Percentiles rank a stretch among this genome's conserved stretches.
These are phyloP conservation scores for Chlorodrepanis virens DNA, from an alignment of 2,113 vertebrate species.

Conservation along the genomic window DNA sequence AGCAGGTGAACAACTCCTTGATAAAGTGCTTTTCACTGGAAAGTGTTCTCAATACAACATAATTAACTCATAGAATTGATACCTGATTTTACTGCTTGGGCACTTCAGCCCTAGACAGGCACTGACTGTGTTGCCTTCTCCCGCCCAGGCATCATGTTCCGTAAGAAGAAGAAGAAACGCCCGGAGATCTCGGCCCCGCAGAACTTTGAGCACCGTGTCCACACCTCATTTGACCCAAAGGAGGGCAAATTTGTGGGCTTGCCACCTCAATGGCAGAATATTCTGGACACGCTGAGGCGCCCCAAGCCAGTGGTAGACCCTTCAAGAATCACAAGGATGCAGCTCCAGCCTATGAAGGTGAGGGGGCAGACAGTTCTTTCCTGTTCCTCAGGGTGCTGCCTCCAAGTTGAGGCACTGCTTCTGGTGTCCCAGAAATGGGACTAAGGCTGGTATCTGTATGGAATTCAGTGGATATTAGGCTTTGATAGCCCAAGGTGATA, in stretches of 20 bases:
- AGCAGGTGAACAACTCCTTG: background rate
- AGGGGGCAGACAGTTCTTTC: background rate
- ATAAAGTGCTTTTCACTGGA: background rate
- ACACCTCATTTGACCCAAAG: conserved; percentile 95
- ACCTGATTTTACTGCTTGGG: accelerated
- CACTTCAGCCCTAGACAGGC: background rate
- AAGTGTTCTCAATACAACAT: background rate
- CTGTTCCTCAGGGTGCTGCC: background rate
- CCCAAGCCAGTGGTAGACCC: conserved; percentile 96
- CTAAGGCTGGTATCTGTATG: background rate
- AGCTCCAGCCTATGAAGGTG: conserved; percentile 97
- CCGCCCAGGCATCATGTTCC: conserved; percentile 85
- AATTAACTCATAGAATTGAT: background rate
- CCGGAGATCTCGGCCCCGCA: conserved; percentile 94
- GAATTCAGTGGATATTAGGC: background rate
- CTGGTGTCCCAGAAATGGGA: background rate
- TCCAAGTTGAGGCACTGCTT: background rate
- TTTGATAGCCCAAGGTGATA: background rate
- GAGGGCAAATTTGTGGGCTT: conserved; percentile 92
- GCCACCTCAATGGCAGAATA: conserved; percentile 96
- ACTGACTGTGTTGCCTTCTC: background rate
- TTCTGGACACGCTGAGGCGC: conserved; percentile 90
- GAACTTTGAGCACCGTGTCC: conserved; percentile 97
- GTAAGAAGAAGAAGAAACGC: conserved; percentile 99
- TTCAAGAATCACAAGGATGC: conserved; percentile 91